Evolutionary conservation across 2,888 invertebrate genomes (phyloP).

Genomic region (Diaphora mendica): DNA sequence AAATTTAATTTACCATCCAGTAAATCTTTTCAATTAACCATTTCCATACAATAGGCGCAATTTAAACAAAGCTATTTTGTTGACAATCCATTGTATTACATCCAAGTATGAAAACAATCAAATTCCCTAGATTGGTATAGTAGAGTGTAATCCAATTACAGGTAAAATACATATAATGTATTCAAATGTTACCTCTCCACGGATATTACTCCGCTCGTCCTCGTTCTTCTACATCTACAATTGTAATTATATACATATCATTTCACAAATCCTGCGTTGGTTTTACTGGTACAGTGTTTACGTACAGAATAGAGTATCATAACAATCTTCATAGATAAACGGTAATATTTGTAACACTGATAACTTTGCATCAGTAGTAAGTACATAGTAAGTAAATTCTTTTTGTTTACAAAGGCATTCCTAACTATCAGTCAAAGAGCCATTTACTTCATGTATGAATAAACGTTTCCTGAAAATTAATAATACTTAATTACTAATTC

Average conservation of each 20-base stretch:
- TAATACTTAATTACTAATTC: too few relatives aligned
- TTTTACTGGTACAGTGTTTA: conserved; percentile 22
- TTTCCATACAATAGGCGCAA: background rate
- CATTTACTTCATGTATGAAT: background rate
- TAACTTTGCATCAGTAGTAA: background rate
- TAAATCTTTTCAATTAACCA: background rate
- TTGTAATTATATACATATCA: conserved; percentile 33
- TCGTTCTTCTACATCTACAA: conserved; percentile 47
- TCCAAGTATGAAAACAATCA: conserved; percentile 26
- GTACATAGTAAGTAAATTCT: too few relatives aligned
- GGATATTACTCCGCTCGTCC: conserved; percentile 48
- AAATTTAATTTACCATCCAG: too few relatives aligned
- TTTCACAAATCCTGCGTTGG: conserved; percentile 20
- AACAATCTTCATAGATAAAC: conserved; percentile 1
- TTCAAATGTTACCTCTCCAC: conserved; percentile 38
- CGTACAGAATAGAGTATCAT: conserved; percentile 7
- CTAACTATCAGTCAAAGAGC: background rate
- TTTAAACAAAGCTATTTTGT: background rate
- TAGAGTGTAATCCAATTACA: conserved; percentile 48
- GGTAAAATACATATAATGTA: conserved; percentile 38
- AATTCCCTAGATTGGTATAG: conserved; percentile 17
- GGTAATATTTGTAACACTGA: background rate
- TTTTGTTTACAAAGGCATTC: background rate
- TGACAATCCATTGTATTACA: conserved; percentile 24
- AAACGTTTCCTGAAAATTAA: background rate